A percentile compares a stretch with the other conserved stretches of the same genome.
phyloP scores from a whole-genome alignment of 2,797 vertebrate genomes.

The Characodon lateralis region DNA sequence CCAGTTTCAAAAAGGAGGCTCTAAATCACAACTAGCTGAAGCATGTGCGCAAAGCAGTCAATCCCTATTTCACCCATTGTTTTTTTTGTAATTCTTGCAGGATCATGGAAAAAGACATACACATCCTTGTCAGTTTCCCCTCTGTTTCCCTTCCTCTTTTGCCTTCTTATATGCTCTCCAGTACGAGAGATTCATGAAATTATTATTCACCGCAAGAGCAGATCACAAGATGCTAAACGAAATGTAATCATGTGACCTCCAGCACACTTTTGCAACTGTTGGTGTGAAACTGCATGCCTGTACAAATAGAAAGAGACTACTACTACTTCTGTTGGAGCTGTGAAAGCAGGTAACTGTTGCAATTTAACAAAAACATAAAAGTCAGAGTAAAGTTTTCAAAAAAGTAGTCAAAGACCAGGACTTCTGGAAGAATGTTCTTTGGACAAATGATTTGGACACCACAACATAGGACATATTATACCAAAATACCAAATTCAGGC shows the following conservation, averaged over 20 bases:
- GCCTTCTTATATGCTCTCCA: not conserved
- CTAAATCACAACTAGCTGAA: not conserved
- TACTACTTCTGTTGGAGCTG: too few relatives aligned
- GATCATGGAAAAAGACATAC: not conserved
- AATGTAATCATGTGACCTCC: not conserved
- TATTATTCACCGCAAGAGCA: not conserved
- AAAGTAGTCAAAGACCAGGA: too few relatives aligned
- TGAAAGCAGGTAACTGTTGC: too few relatives aligned
- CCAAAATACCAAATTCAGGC: too few relatives aligned
- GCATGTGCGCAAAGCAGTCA: not conserved
- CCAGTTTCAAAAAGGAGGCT: not conserved
- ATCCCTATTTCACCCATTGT: not conserved
- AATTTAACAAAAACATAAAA: too few relatives aligned
- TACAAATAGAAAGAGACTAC: too few relatives aligned
- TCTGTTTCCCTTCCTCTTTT: not conserved
- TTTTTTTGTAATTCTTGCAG: not conserved
- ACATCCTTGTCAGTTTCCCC: not conserved
- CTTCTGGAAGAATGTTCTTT: too few relatives aligned
- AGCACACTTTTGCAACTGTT: not conserved
- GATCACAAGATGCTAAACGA: not conserved
- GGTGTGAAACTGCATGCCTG: too few relatives aligned
- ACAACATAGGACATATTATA: too few relatives aligned
- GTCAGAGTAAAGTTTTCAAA: too few relatives aligned
- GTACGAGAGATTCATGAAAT: not conserved
- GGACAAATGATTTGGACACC: too few relatives aligned